Conservation (phyloP, 2,113 vertebrate species). For the Xiphorhynchus elegans region DNA sequence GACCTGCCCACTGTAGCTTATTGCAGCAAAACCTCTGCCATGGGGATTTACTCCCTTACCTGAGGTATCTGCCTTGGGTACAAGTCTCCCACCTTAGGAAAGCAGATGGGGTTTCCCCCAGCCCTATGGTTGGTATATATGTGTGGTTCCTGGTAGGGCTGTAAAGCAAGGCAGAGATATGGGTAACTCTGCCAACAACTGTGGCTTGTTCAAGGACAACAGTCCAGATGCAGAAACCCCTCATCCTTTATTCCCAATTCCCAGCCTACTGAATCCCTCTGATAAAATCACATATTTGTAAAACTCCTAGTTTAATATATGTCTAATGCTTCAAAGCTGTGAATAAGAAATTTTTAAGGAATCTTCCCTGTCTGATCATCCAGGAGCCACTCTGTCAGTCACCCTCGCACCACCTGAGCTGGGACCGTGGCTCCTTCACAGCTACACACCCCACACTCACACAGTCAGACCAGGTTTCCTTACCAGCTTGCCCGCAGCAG, state of each 20-base stretch:
- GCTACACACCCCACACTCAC: neutral
- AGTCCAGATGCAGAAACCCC: neutral
- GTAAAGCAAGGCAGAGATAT: neutral
- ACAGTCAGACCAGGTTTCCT: neutral
- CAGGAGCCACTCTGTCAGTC: neutral
- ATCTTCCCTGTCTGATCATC: neutral
- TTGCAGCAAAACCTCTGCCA: neutral
- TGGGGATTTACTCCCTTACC: neutral
- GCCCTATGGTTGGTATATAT: neutral
- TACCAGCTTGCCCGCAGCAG: neutral
- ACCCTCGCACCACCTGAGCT: neutral
- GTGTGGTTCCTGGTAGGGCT: neutral
- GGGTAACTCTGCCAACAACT: neutral
- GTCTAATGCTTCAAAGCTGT: constrained; percentile 9
- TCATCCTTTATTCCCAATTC: neutral
- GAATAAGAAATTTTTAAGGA: neutral
- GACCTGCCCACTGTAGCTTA: neutral
- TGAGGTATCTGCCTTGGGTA: neutral
- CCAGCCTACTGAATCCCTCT: neutral
- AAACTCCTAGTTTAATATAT: neutral
- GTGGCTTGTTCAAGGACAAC: neutral
- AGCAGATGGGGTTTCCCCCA: neutral
- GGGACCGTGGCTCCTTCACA: neutral
- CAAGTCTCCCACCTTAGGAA: neutral
- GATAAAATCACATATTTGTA: neutral